Conservation (phyloP, 2,888 invertebrate genomes). For the Leptogaster cylindrica region DNA sequence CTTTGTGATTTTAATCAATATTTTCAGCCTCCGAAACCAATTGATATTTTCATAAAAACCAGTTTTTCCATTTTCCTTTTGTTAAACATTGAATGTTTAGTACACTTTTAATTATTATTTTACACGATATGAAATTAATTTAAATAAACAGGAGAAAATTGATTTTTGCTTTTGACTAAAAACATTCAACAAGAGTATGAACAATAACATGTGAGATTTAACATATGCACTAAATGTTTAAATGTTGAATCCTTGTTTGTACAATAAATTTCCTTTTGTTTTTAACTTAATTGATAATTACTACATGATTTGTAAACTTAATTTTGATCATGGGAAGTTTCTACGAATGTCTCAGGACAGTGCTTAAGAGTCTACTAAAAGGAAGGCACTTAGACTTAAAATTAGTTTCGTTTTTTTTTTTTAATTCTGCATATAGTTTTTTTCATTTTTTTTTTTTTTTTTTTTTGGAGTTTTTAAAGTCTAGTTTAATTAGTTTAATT, state of each 20-base stretch:
- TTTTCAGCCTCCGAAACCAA: too few relatives aligned
- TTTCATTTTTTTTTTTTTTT: slow-evolving; percentile 21
- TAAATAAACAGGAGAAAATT: too few relatives aligned
- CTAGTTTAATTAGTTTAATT: neutral
- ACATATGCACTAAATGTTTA: neutral
- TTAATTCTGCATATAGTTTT: too few relatives aligned
- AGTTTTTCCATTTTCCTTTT: too few relatives aligned
- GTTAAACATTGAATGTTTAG: too few relatives aligned
- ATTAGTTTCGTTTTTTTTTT: slow-evolving; percentile 29
- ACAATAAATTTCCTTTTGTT: neutral
- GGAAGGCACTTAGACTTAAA: slow-evolving; percentile 47
- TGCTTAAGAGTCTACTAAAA: slow-evolving; percentile 41
- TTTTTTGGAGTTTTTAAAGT: slow-evolving; percentile 1
- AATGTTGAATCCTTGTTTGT: neutral
- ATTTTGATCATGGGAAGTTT: slow-evolving; percentile 24
- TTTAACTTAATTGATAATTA: neutral
- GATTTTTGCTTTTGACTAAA: too few relatives aligned
- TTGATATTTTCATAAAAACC: too few relatives aligned
- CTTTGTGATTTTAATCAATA: too few relatives aligned
- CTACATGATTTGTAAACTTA: neutral
- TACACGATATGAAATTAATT: too few relatives aligned
- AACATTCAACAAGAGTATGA: slow-evolving; percentile 18
- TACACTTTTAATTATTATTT: too few relatives aligned
- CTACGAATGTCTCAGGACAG: neutral
- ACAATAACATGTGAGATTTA: slow-evolving; percentile 22